Base-by-base conservation (phyloP, 2,113 vertebrate species). In the Spea multiplicata region DNA sequence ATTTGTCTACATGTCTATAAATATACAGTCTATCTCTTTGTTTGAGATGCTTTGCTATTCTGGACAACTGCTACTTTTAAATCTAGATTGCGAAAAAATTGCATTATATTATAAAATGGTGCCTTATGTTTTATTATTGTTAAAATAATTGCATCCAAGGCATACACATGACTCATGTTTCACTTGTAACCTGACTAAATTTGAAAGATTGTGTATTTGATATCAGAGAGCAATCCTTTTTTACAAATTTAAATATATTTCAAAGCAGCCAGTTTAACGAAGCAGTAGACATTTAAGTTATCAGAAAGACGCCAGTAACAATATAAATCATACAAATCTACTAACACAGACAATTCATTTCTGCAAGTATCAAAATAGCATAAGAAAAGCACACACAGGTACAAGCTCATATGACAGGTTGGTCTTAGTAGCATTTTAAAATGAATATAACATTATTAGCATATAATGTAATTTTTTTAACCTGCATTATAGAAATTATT, bases 231-330 rank as follows among this genome's bases (percentile, higher is more conserved):
- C 8, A 8, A 48, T 61, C 55, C 8, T 55, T 75, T n/a, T 17
- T 66, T 55, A 49, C 64, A 67, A 55, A 75, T 75, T 4, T 49
- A 46, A 49, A 17, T 46, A 67, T 53, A 17, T 75, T 75, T 75
- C 50, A 75, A 74, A 67, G 44, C 49, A 75, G 48, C 49, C 64
- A 52, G 65, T 59, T 52, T 66, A 61, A 67, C 74, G 55, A 53
- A 55, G 74, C 66, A 67, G 64, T 10, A 67, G 64, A 67, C 64
- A 75, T 53, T 75, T 75, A 75, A 75, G 30, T 67, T 75, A 67
- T 75, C 74, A 55, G 49, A 44, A 14, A 17, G 68, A 65, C 64
- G n/a, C 62, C 50, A 48, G 50, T 67, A 49, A 67, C 65, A 75
- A 75, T 48, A 75, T 13, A 75, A 75, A 52, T 6, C 4, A 14